Base-by-base conservation (phyloP, 2,113 vertebrate genomes). In the Illadopsis cleaveri region DNA sequence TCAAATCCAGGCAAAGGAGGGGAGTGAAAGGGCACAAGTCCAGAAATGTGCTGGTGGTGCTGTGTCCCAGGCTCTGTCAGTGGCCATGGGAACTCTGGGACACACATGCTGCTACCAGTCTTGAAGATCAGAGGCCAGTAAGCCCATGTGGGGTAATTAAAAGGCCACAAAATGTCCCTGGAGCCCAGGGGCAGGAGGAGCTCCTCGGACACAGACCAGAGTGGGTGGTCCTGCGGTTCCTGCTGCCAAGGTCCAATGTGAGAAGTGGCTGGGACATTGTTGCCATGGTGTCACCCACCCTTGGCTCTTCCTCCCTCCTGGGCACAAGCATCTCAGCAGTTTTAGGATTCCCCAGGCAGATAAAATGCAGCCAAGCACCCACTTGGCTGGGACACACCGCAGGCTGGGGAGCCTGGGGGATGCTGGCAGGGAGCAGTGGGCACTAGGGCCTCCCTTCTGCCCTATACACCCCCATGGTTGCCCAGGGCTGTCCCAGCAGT, bases 171-270 rank as follows among this genome's bases (percentile, higher is more conserved):
- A 61, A 64, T 30, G 7, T 19, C 53, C 0, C 0, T 17, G 12
- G 77, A 38, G 7, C 19, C 25, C 16, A 0, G 1, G 33, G 45
- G 30, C 51, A 58, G 42, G 27, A 44, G 25, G 11, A 54, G 11
- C 13, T 50, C 17, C 69, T 69, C 28, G 0, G 3, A 48, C 62
- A 80, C 35, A 51, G 42, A 42, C 21, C 9, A 38, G 33, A 35
- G 70, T 0, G 0, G 13, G n/a, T 2, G 2, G 54, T 21, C 68
- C 80, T 42, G 54, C 0, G 0, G 45, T 40, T 54, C n/a, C 53
- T 2, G 1, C 80, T 62, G 83, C n/a, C 71, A 69, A 27, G 0
- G 0, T 57, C 22, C 0, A 1, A 11, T 24, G 64, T 3, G 6
- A 44, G 1, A 11, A 37, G 47, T 1, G 2, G 73, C 23, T 50